A percentile compares a stretch with the other conserved stretches of the same genome.
Conservation (phyloP, 1,140 invertebrate genomes). For the Camponotus vicinus region DNA sequence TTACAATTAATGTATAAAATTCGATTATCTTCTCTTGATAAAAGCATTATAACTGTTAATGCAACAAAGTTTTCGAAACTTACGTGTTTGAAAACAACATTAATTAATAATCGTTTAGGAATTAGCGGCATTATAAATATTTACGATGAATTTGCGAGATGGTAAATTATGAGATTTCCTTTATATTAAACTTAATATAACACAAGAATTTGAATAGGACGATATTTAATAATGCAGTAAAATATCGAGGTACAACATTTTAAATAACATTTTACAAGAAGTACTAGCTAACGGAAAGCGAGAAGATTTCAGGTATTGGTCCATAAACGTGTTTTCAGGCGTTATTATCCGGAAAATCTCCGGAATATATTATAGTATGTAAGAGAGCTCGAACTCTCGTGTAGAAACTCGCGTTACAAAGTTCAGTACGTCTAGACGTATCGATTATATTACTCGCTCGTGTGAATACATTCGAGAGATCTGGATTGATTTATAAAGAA, state of each 20-base stretch:
- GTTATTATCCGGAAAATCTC: conserved; percentile 21
- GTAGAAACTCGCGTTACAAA: conserved; percentile 21
- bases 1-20: neutral
- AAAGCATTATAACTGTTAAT: conserved; percentile 9
- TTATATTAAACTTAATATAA: neutral
- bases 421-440: conserved; percentile 45
- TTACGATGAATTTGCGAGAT: neutral
- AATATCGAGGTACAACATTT: neutral
- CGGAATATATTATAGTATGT: neutral
- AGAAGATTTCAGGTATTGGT: neutral
- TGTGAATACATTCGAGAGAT: neutral
- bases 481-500: conserved; percentile 45
- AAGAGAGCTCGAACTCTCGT: conserved; percentile 3
- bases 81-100: neutral
- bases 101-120: neutral
- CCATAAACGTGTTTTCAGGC: conserved; percentile 23
- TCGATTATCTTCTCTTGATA: neutral
- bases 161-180: neutral
- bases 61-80: neutral
- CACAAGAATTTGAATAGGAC: neutral
- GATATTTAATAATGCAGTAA: neutral
- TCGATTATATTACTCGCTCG: conserved; percentile 45
- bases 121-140: neutral
- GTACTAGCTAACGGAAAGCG: neutral
- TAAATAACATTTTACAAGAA: neutral